Evolutionary conservation across 2,888 invertebrate species (phyloP).

Genomic region (Seira musarum): DNA sequence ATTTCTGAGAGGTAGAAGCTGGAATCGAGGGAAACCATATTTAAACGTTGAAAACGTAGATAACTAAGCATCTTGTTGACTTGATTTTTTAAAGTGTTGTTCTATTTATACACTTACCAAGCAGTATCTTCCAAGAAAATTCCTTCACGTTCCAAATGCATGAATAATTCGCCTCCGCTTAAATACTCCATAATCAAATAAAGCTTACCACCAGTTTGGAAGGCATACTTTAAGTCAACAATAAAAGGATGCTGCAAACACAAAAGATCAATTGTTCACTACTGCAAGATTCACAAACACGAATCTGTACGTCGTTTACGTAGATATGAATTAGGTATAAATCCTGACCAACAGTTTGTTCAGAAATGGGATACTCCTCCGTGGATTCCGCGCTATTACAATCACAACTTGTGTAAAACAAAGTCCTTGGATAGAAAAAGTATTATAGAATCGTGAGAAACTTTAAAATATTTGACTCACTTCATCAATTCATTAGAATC

Average conservation of each 20-base stretch:
- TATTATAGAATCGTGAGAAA: too few species aligned
- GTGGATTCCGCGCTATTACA: constrained; percentile 79
- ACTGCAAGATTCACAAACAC: too few species aligned
- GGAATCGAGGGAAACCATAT: constrained; percentile 69
- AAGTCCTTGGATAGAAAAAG: too few species aligned
- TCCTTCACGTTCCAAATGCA: constrained; percentile 98
- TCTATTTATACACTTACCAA: constrained; percentile 77
- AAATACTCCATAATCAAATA: constrained; percentile 99
- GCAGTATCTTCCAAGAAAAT: constrained; percentile 99
- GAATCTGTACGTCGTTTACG: too few species aligned
- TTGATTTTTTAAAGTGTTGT: not conserved
- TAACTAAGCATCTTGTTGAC: too few species aligned
- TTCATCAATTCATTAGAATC: constrained; percentile 69
- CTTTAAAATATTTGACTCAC: constrained; percentile 57
- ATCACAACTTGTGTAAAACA: too few species aligned
- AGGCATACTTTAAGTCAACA: constrained; percentile 98
- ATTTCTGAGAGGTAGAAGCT: constrained; percentile 99
- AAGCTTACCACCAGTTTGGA: constrained; percentile 99
- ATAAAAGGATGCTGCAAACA: constrained; percentile 95
- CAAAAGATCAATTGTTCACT: not conserved
- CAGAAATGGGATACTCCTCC: constrained; percentile 81
- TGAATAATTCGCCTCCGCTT: constrained; percentile 99
- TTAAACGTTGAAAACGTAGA: too few species aligned
- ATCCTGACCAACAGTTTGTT: constrained; percentile 86
- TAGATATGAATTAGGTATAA: too few species aligned